These are phyloP conservation scores for Hypsibius dujardini DNA, from an alignment of 1,140 invertebrate genomes.

Conservation along the genomic window DNA sequence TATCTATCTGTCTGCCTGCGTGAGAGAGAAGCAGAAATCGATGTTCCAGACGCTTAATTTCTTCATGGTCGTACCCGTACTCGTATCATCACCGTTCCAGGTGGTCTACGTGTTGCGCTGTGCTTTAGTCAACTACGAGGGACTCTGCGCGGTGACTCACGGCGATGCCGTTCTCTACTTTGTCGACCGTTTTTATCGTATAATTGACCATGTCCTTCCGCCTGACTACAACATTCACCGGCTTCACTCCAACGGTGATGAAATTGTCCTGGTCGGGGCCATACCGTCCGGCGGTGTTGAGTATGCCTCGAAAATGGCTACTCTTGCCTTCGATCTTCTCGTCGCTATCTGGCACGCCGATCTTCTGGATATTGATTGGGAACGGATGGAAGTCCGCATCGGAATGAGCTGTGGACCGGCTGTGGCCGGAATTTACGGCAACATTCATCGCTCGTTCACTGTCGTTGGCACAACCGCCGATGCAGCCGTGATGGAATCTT, in stretches of 20 bases:
- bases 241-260: slow-evolving; percentile 5
- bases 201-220: neutral
- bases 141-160: neutral
- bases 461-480: neutral
- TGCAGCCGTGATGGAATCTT: neutral
- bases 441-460: slow-evolving; percentile 1
- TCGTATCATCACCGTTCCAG: too few species aligned
- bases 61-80: too few species aligned
- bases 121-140: slow-evolving; percentile 13
- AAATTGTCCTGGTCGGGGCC: neutral
- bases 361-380: slow-evolving; percentile 13
- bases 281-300: neutral
- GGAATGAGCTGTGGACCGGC: neutral
- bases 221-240: slow-evolving; percentile 11
- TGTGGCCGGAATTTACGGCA: slow-evolving; percentile 15
- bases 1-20: too few species aligned
- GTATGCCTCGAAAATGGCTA: slow-evolving; percentile 10
- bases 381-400: slow-evolving; percentile 9
- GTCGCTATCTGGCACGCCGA: neutral
- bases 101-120: slow-evolving; percentile 10
- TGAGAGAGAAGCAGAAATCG: too few species aligned
- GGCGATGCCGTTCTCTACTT: slow-evolving; percentile 12
- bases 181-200: slow-evolving; percentile 4
- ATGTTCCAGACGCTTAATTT: too few species aligned
- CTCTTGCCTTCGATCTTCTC: neutral